Percentiles rank a stretch among this genome's conserved stretches.
These are phyloP conservation scores for Ennomos erosarius DNA, from an alignment of 2,888 invertebrate genomes.

Conservation along the genomic window DNA sequence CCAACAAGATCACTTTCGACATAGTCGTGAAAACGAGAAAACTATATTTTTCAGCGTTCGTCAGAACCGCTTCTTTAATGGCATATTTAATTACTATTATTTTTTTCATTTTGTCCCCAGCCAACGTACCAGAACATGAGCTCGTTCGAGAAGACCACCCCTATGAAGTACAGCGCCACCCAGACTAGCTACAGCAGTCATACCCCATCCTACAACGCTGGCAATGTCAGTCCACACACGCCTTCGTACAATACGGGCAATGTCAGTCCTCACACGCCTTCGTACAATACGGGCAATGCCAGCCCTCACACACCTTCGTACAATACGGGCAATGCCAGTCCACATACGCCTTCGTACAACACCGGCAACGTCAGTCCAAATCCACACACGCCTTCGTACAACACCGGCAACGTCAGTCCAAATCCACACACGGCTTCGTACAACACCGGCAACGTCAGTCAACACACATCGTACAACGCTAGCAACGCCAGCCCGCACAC, in stretches of 20 bases:
- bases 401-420: conserved; percentile 16
- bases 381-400: conserved; percentile 21
- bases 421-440: too few relatives aligned
- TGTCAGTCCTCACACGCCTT: conserved; percentile 18
- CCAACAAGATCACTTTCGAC: too few relatives aligned
- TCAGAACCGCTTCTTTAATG: too few relatives aligned
- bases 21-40: too few relatives aligned
- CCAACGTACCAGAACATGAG: conserved; percentile 88
- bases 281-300: conserved; percentile 25
- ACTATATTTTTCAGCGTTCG: too few relatives aligned
- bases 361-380: not conserved
- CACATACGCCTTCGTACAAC: conserved; percentile 6
- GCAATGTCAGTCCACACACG: conserved; percentile 16
- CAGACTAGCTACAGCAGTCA: conserved; percentile 46
- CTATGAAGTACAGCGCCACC: conserved; percentile 68
- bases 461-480: conserved; percentile 32
- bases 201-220: conserved; percentile 42
- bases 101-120: conserved; percentile 66
- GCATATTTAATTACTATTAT: too few relatives aligned
- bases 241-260: conserved; percentile 43
- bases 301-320: conserved; percentile 31
- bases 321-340: conserved; percentile 28
- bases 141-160: conserved; percentile 75
- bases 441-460: conserved; percentile 20
- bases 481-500: conserved; percentile 25